Conservation (phyloP, 2,797 vertebrate genomes). For the Gymnothorax reevesii region DNA sequence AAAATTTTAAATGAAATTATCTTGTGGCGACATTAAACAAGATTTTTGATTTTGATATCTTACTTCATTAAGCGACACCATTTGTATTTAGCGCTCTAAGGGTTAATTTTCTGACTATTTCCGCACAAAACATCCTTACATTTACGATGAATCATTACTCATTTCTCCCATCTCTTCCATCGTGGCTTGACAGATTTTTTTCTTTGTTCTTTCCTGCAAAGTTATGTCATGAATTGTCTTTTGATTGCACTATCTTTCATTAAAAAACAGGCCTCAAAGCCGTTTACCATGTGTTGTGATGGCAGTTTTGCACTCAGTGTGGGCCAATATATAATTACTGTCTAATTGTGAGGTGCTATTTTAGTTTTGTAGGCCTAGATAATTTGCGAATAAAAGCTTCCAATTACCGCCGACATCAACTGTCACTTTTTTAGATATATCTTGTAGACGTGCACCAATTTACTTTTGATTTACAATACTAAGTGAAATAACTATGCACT, state of each 20-base stretch:
- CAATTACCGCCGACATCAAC: background rate
- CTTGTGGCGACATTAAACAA: too few species aligned
- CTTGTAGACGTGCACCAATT: background rate
- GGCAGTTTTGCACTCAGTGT: background rate
- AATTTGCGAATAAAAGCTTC: slow-evolving; percentile 10
- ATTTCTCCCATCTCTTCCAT: background rate
- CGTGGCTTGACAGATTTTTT: background rate
- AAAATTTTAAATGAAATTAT: too few species aligned
- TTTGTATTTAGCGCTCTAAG: too few species aligned
- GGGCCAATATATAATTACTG: slow-evolving; percentile 19
- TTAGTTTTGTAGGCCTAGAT: background rate
- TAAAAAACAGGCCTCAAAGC: slow-evolving; percentile 7
- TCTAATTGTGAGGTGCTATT: slow-evolving; percentile 12
- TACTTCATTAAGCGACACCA: background rate
- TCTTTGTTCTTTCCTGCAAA: background rate
- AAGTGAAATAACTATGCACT: background rate
- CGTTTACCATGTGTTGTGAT: background rate
- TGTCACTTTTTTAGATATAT: background rate
- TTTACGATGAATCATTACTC: background rate
- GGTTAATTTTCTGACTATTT: background rate
- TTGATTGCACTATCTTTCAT: background rate
- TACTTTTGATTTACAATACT: background rate
- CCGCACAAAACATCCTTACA: background rate
- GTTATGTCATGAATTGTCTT: background rate
- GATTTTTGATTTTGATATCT: too few species aligned